Base-by-base conservation (phyloP, 2,888 invertebrate genomes). In the Nomada fabriciana region DNA sequence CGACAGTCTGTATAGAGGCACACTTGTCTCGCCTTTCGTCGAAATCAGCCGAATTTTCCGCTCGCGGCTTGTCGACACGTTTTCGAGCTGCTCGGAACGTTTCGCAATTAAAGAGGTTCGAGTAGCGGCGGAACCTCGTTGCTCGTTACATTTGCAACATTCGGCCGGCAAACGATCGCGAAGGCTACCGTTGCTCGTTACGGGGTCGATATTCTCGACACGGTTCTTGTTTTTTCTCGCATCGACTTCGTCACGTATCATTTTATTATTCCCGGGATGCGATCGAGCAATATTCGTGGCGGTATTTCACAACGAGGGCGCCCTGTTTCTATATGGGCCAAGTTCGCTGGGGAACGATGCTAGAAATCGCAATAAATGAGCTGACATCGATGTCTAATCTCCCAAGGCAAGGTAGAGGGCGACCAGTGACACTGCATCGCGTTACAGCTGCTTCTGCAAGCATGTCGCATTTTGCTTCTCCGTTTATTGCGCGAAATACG, bases 181-280 rank as follows among this genome's bases (percentile, higher is more conserved):
- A 59, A 53, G 29, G 65, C 43, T 43, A 65, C 47, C 69, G 60
- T 70, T 29, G 50, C 50, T 57, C 68, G 20, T 55, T 55, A 59
- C 25, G 20, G 47, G 59, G 50, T 70, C 61, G 61, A 75, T 65
- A 60, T 53, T 77, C 52, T 42, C 60, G 68, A 53, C 68, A 69
- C 61, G 53, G 59, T 29, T 29, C 18, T 55, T 47, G 52, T 25
- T 64, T 72, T 36, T 53, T 36, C 36, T 36, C 36, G 36, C 55
- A 52, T 13, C 59, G 59, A 47, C 67, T 71, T 43, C 52, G 68
- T 80, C 80, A 80, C 77, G 77, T 80, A 80, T 55, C 68, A 52
- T 59, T 59, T 80, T 78, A 78, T 78, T 72, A 80, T 78, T 80
- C 80, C 61, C 52, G 25, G 43, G 63, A 59, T 36, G 29, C 68